Evolutionary conservation across 2,888 invertebrate species (phyloP).

Genomic region (Liposcelis brunnea): DNA sequence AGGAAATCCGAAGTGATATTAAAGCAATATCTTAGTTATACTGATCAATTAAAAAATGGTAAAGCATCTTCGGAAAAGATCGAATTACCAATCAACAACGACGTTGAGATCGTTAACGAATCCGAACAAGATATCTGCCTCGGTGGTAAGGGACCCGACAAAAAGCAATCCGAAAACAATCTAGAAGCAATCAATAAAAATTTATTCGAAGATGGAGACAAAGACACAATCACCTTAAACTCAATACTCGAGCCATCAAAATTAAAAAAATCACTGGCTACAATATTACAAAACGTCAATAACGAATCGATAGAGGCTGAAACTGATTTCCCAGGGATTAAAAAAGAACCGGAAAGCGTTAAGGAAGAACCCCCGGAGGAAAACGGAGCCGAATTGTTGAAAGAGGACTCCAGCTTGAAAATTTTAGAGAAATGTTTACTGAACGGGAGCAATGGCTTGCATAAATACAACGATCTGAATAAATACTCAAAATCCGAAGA

Average conservation of each 20-base stretch:
- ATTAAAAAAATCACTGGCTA: not conserved
- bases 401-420: slow-evolving; percentile 1
- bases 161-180: too few species aligned
- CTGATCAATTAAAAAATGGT: slow-evolving; percentile 32
- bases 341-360: too few species aligned
- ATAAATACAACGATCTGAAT: not conserved
- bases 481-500: too few species aligned
- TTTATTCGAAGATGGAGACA: not conserved
- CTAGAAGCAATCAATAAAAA: not conserved
- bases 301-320: too few species aligned
- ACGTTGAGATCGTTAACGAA: too few species aligned
- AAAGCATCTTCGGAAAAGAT: too few species aligned
- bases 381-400: not conserved
- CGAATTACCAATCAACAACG: too few species aligned
- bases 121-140: too few species aligned
- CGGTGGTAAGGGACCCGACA: too few species aligned
- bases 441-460: slow-evolving; percentile 7
- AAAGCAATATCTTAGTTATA: slow-evolving; percentile 56
- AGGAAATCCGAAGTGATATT: slow-evolving; percentile 57
- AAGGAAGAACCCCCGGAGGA: not conserved
- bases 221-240: not conserved
- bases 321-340: too few species aligned
- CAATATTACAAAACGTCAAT: too few species aligned
- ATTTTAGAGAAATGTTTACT: slow-evolving; percentile 4
- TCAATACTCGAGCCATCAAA: not conserved